phyloP scores from a whole-genome alignment of 2,888 invertebrate species.

The Rhingia campestris region DNA sequence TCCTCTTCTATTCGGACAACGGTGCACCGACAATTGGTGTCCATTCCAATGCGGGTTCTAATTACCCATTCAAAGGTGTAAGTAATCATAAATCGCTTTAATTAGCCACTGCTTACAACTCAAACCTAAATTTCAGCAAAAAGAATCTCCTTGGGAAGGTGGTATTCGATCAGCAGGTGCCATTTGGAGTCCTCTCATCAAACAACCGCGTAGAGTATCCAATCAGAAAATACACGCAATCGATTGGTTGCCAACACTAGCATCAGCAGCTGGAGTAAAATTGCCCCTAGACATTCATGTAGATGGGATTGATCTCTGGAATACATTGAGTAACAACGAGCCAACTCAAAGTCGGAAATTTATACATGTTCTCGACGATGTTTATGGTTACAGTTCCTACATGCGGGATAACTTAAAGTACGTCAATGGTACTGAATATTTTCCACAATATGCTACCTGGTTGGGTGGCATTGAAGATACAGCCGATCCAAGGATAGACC shows the following conservation, averaged over 20 bases:
- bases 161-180: slow-evolving; percentile 90
- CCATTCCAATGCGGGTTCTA: slow-evolving; percentile 90
- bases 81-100: slow-evolving; percentile 74
- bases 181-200: slow-evolving; percentile 88
- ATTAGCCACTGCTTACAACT: background rate
- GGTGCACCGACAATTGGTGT: slow-evolving; percentile 91
- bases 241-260: slow-evolving; percentile 93
- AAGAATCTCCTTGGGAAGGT: slow-evolving; percentile 93
- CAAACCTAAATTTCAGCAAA: slow-evolving; percentile 84
- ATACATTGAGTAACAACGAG: slow-evolving; percentile 84
- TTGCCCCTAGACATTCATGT: slow-evolving; percentile 81
- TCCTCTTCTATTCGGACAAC: slow-evolving; percentile 94
- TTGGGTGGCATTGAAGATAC: slow-evolving; percentile 77
- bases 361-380: slow-evolving; percentile 89
- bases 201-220: slow-evolving; percentile 84
- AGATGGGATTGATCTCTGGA: slow-evolving; percentile 89
- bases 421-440: slow-evolving; percentile 79
- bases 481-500: slow-evolving; percentile 76
- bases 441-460: slow-evolving; percentile 79
- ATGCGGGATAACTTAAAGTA: slow-evolving; percentile 79
- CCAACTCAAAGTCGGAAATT: slow-evolving; percentile 77
- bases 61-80: slow-evolving; percentile 91
- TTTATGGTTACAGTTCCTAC: slow-evolving; percentile 81
- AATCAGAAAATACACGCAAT: slow-evolving; percentile 89
- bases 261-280: slow-evolving; percentile 78